Evolutionary conservation across 2,888 invertebrate genomes (phyloP), one percentile per base, ranked within the genome.

Genomic region (Coecobrya sp.): DNA sequence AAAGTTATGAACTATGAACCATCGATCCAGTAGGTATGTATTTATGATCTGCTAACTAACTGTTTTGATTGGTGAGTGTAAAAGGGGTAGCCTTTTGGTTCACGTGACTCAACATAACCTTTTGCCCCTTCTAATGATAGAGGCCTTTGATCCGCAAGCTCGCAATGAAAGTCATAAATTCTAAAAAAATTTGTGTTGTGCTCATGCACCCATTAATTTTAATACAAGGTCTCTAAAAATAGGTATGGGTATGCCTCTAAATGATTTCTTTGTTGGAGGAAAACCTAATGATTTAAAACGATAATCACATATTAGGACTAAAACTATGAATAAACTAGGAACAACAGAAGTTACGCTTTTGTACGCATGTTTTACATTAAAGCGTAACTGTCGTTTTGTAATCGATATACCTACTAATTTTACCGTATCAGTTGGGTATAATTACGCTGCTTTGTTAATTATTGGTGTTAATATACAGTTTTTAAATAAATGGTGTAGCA

Each of bases 31-130:
- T 68, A 68, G 70, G 36, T 70, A 65, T 65, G 8, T 59, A 55
- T 82, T 82, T 82, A 85, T 62, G 25, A 85, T 42, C 85, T 85
- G 65, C 22, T 45, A 82, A 59, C 59, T 42, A 85, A 85, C 42
- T 36, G n/a, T 65, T 62, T 85, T 65, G 49, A 59, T 42, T 52
- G 59, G 55, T 52, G 59, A n/a, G 91, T 68, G 91, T 86, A 91
- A 86, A 55, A 86, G 81, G 73, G 70, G 91, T 87, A 91, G 91
- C 91, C 2, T 81, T 49, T 7, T 19, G 16, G 81, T 59, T 91
- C 91, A 91, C 91, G 91, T 91, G 91, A 49, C 52, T 86, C 27
- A 45, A 25, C n/a, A 36, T 86, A 91, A 91, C 91, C 91, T 87
- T 91, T 91, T 55, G 30, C 86, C 91, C 68, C 62, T 4, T 30